phyloP scores from a whole-genome alignment of 2,888 invertebrate species.

The Petrophora chlorosata region DNA sequence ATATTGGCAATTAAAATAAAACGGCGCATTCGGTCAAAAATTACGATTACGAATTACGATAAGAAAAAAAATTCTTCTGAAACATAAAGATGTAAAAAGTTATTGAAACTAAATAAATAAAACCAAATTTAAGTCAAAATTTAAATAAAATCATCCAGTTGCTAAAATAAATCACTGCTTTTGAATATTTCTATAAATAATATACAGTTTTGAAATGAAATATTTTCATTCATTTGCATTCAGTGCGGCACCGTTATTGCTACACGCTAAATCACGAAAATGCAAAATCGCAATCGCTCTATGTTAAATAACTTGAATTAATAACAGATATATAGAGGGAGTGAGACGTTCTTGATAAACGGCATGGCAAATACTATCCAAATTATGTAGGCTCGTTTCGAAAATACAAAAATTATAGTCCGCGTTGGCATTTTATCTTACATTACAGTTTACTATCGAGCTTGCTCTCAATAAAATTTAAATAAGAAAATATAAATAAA shows the following conservation, averaged over 20 bases:
- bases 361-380: slow-evolving; percentile 64
- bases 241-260: slow-evolving; percentile 34
- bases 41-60: too few relatives aligned
- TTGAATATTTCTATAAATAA: slow-evolving; percentile 31
- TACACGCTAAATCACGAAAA: slow-evolving; percentile 51
- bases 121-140: slow-evolving; percentile 26
- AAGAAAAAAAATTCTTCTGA: too few relatives aligned
- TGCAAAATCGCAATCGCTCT: slow-evolving; percentile 50
- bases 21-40: too few relatives aligned
- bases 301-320: slow-evolving; percentile 59
- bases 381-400: slow-evolving; percentile 71
- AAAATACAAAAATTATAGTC: slow-evolving; percentile 70
- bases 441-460: slow-evolving; percentile 71
- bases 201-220: slow-evolving; percentile 35
- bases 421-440: slow-evolving; percentile 69
- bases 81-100: too few relatives aligned
- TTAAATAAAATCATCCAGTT: slow-evolving; percentile 30
- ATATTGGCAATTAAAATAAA: too few relatives aligned
- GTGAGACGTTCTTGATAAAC: slow-evolving; percentile 54
- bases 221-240: slow-evolving; percentile 43
- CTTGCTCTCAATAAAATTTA: slow-evolving; percentile 76
- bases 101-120: not conserved
- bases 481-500: slow-evolving; percentile 76
- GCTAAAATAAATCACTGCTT: slow-evolving; percentile 21
- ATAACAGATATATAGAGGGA: slow-evolving; percentile 44